A percentile compares a stretch with the other conserved stretches of the same genome.
These are phyloP conservation scores for Ichneumoninae sp. DNA, from an alignment of 2,888 invertebrate genomes.

Conservation along the genomic window DNA sequence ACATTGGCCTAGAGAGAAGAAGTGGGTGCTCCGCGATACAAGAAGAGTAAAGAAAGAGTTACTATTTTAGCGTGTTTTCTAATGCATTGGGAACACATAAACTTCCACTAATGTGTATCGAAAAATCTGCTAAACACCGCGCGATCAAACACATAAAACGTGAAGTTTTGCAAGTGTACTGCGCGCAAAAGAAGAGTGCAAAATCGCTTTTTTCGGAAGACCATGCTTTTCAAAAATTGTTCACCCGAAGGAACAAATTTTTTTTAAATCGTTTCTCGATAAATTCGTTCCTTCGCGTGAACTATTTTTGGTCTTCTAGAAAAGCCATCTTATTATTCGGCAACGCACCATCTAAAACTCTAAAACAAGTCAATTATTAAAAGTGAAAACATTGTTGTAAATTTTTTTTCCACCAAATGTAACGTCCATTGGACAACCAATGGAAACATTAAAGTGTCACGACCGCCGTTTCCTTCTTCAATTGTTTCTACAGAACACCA, in stretches of 20 bases:
- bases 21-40: constrained; percentile 63
- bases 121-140: constrained; percentile 62
- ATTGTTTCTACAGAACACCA: constrained; percentile 55
- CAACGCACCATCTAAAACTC: constrained; percentile 46
- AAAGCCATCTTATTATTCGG: constrained; percentile 50
- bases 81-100: not conserved
- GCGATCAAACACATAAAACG: constrained; percentile 66
- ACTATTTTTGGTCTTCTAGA: constrained; percentile 22
- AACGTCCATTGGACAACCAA: constrained; percentile 66
- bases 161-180: constrained; percentile 39
- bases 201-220: no score
- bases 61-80: constrained; percentile 67
- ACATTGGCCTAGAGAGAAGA: constrained; percentile 64
- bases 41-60: constrained; percentile 68
- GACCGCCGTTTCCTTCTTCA: constrained; percentile 65
- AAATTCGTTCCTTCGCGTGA: constrained; percentile 39
- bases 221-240: no score
- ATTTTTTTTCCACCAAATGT: constrained; percentile 70
- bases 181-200: constrained; percentile 19
- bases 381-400: constrained; percentile 50
- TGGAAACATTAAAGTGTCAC: constrained; percentile 70
- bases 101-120: constrained; percentile 54
- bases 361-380: constrained; percentile 7
- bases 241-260: no score
- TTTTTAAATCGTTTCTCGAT: not conserved